Evolutionary conservation across 2,797 vertebrate species (phyloP), one percentile per base, ranked within the genome.

Genomic region (Neopelma chrysocephalum): DNA sequence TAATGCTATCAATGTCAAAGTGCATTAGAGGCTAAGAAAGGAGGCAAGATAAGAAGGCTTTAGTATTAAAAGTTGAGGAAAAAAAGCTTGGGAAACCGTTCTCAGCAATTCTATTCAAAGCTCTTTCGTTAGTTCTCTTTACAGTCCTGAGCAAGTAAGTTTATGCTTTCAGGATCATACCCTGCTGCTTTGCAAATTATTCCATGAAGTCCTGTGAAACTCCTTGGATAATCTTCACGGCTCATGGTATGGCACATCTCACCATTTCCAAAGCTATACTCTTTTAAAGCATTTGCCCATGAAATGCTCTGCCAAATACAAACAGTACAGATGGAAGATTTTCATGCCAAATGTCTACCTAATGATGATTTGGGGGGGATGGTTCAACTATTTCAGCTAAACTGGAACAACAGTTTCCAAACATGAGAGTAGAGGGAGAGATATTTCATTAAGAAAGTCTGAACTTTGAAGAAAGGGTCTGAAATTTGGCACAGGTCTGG

Each of bases 181-280:
- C 20, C 26, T 11, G 0, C 32, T 21, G 27, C 68, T 95, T 85
- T 85, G 71, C 6, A 79, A 85, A 82, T 89, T 89, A 87, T 77
- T 87, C 87, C 90, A 73, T 85, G 90, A 95, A 93, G 79, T n/a
- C 62, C 71, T 14, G 25, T 87, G 90, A 93, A 92, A 56, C 43
- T 89, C 75, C 90, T 80, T 89, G 79, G 56, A 92, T 87, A 94
- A 94, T 94, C 93, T 93, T 93, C 71, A 77, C 2, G 5, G 85
- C 58, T 79, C 47, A 17, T 51, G 48, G 34, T 60, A 87, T 43
- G 87, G 80, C 79, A 91, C 71, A 93, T 87, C 87, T 93, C 51
- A 85, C 34, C 36, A 29, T 91, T 91, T 85, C 71, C 85, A 91
- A 82, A 79, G 72, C 15, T 36, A 11, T 43, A 34, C 18, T 82